phyloP scores from a whole-genome alignment of 2,797 vertebrate genomes.

The Myotis myotis region DNA sequence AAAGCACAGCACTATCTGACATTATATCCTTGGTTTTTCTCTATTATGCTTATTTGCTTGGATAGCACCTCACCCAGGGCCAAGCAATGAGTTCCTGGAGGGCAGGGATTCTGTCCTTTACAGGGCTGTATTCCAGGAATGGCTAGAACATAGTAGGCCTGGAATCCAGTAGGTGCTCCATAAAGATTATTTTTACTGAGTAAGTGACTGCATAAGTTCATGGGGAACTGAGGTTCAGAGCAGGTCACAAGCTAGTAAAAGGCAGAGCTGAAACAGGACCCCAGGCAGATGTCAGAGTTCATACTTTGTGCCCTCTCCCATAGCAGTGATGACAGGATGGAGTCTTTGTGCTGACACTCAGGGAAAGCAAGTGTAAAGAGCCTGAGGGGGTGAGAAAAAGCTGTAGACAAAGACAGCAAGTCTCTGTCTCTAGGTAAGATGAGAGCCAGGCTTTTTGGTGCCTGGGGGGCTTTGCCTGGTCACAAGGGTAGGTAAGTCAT shows the following conservation, averaged over 20 bases:
- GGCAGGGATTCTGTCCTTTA: neutral
- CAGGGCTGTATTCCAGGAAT: neutral
- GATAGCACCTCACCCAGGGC: neutral
- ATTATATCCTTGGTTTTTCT: neutral
- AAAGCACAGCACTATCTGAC: neutral
- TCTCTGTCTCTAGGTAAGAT: neutral
- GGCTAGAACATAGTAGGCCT: neutral
- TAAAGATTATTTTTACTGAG: neutral
- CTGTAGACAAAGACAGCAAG: neutral
- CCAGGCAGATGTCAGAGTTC: neutral
- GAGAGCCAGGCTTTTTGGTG: fast-evolving
- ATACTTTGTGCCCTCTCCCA: neutral
- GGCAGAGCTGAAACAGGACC: neutral
- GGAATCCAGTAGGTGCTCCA: neutral
- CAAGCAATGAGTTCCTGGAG: neutral
- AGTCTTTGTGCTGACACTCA: neutral
- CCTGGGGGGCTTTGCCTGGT: neutral
- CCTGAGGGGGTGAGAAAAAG: neutral
- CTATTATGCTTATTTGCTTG: neutral
- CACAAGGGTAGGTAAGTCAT: neutral
- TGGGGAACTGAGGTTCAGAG: neutral
- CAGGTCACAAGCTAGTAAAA: neutral
- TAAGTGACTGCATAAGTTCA: neutral
- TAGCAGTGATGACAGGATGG: neutral
- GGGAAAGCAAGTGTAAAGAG: neutral